Evolutionary conservation across 2,888 invertebrate species (phyloP).

Genomic region (Leucozona laternaria): DNA sequence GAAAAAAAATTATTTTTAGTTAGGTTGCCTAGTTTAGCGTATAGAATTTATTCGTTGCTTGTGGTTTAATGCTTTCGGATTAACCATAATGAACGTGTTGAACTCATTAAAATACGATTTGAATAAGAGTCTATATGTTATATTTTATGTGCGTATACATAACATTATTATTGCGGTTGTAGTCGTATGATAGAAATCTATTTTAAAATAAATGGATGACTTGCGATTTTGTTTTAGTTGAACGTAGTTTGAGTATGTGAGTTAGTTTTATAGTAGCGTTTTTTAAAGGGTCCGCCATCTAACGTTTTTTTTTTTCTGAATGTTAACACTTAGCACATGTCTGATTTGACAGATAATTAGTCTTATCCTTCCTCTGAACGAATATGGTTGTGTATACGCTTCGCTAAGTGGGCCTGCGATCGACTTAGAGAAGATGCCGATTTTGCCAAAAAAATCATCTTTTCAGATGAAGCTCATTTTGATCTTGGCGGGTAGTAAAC

Average conservation of each 20-base stretch:
- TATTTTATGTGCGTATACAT: not conserved
- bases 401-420: too few relatives aligned
- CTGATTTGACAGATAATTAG: too few relatives aligned
- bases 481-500: too few relatives aligned
- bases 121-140: not conserved
- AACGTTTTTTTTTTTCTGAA: too few relatives aligned
- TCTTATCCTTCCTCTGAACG: too few relatives aligned
- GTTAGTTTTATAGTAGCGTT: not conserved
- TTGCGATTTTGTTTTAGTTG: not conserved
- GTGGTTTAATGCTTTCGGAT: conserved; percentile 43
- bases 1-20: conserved; percentile 38
- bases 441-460: too few relatives aligned
- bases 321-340: too few relatives aligned
- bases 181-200: not conserved
- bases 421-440: too few relatives aligned
- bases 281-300: too few relatives aligned
- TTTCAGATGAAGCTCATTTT: too few relatives aligned
- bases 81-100: conserved; percentile 54
- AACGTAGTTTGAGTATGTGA: not conserved
- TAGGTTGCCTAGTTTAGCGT: conserved; percentile 2
- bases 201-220: conserved; percentile 13
- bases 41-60: conserved; percentile 58
- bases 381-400: too few relatives aligned
- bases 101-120: conserved; percentile 41
- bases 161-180: too few relatives aligned